These are phyloP conservation scores for Ispidina lecontei DNA, from an alignment of 2,797 vertebrate species.

Conservation along the genomic window DNA sequence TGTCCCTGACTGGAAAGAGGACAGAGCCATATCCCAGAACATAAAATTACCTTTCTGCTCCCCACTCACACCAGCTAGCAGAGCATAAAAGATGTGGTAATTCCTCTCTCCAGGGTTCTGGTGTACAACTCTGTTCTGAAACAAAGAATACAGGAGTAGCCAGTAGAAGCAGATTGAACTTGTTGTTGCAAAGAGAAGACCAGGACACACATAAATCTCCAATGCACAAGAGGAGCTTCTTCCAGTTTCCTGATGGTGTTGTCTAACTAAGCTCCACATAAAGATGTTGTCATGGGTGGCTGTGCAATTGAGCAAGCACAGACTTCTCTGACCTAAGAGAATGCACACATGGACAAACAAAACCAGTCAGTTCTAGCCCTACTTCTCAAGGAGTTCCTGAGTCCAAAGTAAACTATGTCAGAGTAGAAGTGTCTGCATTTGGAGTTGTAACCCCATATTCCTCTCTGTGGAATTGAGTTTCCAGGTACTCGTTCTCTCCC, in stretches of 20 bases:
- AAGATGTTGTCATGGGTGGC: not conserved
- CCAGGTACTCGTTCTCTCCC: not conserved
- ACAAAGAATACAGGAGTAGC: conserved; percentile 48
- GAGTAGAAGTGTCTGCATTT: not conserved
- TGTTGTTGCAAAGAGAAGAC: not conserved
- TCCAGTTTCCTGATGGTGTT: not conserved
- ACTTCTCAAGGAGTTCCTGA: not conserved
- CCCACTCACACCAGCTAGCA: conserved; percentile 84
- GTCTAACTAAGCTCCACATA: not conserved
- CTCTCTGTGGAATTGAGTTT: not conserved
- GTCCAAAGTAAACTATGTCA: not conserved
- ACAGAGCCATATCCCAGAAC: not conserved
- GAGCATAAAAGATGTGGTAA: conserved; percentile 92
- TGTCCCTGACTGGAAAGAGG: not conserved
- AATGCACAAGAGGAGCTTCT: not conserved
- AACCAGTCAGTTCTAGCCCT: not conserved
- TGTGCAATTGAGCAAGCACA: not conserved
- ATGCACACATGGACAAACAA: accelerated
- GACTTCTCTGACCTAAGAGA: not conserved
- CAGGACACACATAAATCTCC: not conserved
- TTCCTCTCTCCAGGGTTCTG: conserved; percentile 92
- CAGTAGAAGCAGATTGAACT: not conserved
- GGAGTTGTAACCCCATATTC: not conserved
- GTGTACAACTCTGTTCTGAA: conserved; percentile 90
- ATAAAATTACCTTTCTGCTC: conserved; percentile 84